Evolutionary conservation across 1,140 invertebrate genomes (phyloP).

Genomic region (Polypedilum vanderplanki): DNA sequence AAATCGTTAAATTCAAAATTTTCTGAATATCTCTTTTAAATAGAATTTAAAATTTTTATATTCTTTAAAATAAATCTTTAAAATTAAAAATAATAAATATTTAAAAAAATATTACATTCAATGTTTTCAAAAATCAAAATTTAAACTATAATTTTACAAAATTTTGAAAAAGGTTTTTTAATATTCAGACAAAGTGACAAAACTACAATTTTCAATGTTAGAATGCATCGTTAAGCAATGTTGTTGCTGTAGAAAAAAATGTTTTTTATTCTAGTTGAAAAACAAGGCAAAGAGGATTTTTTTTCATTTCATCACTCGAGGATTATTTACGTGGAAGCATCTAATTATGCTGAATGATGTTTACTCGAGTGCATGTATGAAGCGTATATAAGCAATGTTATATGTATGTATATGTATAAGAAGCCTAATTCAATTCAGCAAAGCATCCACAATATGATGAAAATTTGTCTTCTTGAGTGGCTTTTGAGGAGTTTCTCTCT

Average conservation of each 20-base stretch:
- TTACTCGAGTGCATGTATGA: neutral
- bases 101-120: too few relatives aligned
- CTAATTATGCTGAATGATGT: constrained; percentile 5
- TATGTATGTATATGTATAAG: neutral
- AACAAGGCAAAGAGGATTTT: neutral
- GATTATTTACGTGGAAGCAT: constrained; percentile 19
- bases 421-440: neutral
- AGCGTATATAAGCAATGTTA: neutral
- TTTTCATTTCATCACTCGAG: neutral
- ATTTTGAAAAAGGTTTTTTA: too few relatives aligned
- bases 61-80: too few relatives aligned
- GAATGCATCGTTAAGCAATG: too few relatives aligned
- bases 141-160: too few relatives aligned
- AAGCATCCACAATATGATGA: neutral
- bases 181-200: too few relatives aligned
- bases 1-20: too few relatives aligned
- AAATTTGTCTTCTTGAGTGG: neutral
- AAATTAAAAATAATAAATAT: too few relatives aligned
- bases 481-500: neutral
- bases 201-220: too few relatives aligned
- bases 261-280: neutral
- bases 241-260: neutral
- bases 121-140: too few relatives aligned
- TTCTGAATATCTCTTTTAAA: too few relatives aligned
- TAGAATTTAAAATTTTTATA: too few relatives aligned